Conservation (phyloP, 2,797 vertebrate species). For the Anomalospiza imberbis region DNA sequence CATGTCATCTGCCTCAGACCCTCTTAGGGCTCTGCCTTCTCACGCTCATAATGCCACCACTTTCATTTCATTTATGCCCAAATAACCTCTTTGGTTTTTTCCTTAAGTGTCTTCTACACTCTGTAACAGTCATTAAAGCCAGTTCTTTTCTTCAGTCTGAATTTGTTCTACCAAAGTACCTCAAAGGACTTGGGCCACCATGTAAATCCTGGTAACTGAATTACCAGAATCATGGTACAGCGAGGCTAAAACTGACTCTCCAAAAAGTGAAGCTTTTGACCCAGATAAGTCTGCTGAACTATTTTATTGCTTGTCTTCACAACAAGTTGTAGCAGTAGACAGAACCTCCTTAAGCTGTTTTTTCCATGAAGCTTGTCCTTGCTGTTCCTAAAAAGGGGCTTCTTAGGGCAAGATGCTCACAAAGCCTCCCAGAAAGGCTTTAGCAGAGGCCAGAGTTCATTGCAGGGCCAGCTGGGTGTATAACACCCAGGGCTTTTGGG, state of each 20-base stretch:
- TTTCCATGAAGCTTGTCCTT: background rate
- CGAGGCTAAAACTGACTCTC: background rate
- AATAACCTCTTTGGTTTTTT: background rate
- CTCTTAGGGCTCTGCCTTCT: background rate
- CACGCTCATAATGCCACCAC: background rate
- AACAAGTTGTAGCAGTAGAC: background rate
- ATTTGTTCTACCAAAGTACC: background rate
- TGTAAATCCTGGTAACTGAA: background rate
- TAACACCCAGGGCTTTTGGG: background rate
- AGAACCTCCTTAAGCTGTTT: background rate
- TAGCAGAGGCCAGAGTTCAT: background rate
- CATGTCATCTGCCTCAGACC: background rate
- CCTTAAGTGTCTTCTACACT: background rate
- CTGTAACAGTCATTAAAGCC: background rate
- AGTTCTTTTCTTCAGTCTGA: background rate
- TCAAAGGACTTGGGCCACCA: background rate
- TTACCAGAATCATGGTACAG: background rate
- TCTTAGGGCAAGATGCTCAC: background rate
- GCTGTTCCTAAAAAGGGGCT: background rate
- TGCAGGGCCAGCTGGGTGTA: background rate
- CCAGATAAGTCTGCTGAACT: background rate
- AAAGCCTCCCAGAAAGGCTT: background rate
- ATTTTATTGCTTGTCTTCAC: background rate
- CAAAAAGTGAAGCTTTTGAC: background rate
- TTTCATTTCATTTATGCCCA: background rate